Base-by-base conservation (phyloP, 2,888 invertebrate species). In the Orchestes rusci region DNA sequence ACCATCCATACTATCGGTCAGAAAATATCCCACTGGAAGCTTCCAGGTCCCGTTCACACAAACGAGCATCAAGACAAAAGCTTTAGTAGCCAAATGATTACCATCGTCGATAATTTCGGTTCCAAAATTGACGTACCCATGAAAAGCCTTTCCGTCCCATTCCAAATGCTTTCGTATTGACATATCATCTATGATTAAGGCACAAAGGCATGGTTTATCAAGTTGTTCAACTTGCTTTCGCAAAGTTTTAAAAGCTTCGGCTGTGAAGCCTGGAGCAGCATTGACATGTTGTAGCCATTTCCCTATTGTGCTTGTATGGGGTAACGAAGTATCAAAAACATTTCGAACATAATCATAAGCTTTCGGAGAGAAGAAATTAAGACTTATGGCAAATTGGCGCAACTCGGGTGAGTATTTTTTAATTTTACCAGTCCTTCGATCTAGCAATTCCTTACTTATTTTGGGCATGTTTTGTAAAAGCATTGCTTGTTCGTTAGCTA, bases 321-420 rank as follows among this genome's bases (percentile, higher is more conserved):
- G 64, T 13, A 63, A 44, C 37, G 46, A 47, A 4, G 55, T 56
- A 10, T 59, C 45, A 50, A 62, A 66, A 33, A 51, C 54, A 51
- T 60, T 44, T 45, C 65, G 39, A 2, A 64, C 59, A 52, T 60
- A 65, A 10, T 54, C 40, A 43, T 65, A 63, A 1, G 58, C 64
- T 48, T 56, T 58, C 3, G 53, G 45, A 2, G 46, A 51, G 35
- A 39, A 43, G 23, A 51, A 45, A 34, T 32, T 45, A 38, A 46
- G 34, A n/a, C 43, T 52, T n/a, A 43, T 33, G n/a, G 49, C 49
- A 46, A 52, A 51, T 35, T 46, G 43, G 13, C 46, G 12, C 29
- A 52, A 34, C 16, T 52, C 49, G 18, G 38, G 43, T 23, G 39
- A 32, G 43, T 45, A 43, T 37, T 45, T 33, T 10, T 17, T 38